Base-by-base conservation (phyloP, 1,140 invertebrate species). In the Drosophila tristis region DNA sequence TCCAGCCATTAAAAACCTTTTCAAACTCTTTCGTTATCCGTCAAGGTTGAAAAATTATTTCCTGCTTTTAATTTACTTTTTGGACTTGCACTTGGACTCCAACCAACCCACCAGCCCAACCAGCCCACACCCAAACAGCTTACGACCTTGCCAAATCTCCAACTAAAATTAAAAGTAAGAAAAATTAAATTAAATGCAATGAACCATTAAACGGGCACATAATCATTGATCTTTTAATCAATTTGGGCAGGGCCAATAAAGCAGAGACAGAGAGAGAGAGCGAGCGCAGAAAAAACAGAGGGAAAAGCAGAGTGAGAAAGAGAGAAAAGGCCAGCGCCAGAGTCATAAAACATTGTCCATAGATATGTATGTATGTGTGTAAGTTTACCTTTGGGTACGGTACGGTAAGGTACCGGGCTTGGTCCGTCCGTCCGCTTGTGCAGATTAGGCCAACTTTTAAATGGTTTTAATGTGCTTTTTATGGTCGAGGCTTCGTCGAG, bases 201-300 rank as follows among this genome's bases (percentile, higher is more conserved):
- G 84, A 79, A 78, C 79, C 84, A 87, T 87, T 87, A 87, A 87
- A 84, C 63, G 44, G 61, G 72, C 72, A 57, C 74, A 89, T 84
- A 80, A 87, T 87, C 84, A 89, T 84, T 87, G 84, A 87, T 87
- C 84, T 87, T 87, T 87, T 87, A 87, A 87, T 87, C 84, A 87
- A 87, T 87, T 87, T 79, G 76, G 64, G 42, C 65, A 39, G 16
- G 62, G 16, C 78, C 84, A 87, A 89, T 80, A 87, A 84, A 76
- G 58, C 42, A 15, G 54, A 39, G 45, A 61, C 31, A 15, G 54
- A 39, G 45, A 43, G 45, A 43, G 13, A 73, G 67, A 50, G 43
- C 43, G 67, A 50, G 43, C 43, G 45, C 47, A 3, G 8, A 39
- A 84, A 84, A 84, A 73, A 54, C 31, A 9, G 54, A 44, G 11